Evolutionary conservation across 2,888 invertebrate species (phyloP).

Genomic region (Cloeon dipterum): DNA sequence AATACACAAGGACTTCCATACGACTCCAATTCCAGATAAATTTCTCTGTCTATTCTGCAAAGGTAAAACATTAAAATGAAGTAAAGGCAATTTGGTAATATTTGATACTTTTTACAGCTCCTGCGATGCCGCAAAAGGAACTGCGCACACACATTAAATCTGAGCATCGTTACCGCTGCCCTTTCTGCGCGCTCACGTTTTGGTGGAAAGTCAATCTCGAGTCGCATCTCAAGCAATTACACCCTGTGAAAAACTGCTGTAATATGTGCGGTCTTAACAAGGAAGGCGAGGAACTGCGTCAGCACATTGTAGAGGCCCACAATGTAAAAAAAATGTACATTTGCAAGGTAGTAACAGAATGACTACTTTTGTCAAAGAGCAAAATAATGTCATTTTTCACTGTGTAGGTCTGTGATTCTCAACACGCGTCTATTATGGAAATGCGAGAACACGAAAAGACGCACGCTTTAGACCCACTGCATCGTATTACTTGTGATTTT

Average conservation of each 20-base stretch:
- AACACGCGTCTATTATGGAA: background rate
- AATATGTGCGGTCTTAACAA: background rate
- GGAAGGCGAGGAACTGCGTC: background rate
- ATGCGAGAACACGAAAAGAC: background rate
- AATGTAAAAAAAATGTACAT: background rate
- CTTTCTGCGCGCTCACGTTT: conserved; percentile 1
- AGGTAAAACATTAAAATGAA: background rate
- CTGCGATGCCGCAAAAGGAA: conserved; percentile 1
- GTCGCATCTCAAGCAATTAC: background rate
- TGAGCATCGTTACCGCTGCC: conserved; percentile 2
- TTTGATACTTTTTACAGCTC: background rate
- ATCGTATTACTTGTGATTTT: background rate
- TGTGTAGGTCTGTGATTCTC: background rate
- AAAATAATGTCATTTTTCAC: background rate
- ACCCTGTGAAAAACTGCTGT: background rate
- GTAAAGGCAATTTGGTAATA: no score
- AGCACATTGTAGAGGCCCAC: background rate
- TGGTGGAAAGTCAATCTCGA: conserved; percentile 2
- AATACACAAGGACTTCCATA: background rate
- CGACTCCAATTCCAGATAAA: background rate
- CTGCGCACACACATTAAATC: conserved; percentile 1
- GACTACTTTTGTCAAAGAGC: background rate
- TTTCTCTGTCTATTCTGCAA: conserved; percentile 1
- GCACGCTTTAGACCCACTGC: background rate
- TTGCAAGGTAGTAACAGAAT: background rate